Percentiles rank a stretch among this genome's conserved stretches.
Evolutionary conservation across 2,113 vertebrate genomes (phyloP).

Genomic region (Rallus limicola): DNA sequence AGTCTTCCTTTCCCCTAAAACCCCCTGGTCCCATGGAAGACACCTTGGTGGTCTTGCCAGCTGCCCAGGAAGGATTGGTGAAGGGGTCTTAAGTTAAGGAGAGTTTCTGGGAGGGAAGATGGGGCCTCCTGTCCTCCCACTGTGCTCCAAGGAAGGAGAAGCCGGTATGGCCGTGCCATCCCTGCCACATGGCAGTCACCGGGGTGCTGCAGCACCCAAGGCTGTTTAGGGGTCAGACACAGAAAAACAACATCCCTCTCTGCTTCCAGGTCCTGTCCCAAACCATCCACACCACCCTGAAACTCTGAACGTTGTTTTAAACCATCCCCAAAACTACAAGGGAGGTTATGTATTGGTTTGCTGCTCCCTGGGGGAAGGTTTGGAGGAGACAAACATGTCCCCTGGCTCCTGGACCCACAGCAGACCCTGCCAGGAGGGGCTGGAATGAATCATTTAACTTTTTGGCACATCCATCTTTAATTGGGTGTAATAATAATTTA

Average conservation of each 20-base stretch:
- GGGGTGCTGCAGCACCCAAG: not conserved
- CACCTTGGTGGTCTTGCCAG: not conserved
- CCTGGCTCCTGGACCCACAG: fast-evolving
- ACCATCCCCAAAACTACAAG: not conserved
- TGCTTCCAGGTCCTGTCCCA: not conserved
- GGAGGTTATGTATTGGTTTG: not conserved
- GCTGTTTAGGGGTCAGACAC: not conserved
- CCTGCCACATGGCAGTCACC: not conserved
- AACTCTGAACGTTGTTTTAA: not conserved
- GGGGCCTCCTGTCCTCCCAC: not conserved
- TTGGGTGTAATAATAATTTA: conserved; percentile 36
- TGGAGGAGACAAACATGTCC: not conserved
- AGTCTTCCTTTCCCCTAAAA: not conserved
- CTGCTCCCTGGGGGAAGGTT: not conserved
- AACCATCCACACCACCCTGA: not conserved
- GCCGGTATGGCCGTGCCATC: too few species aligned
- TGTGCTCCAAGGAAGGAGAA: not conserved
- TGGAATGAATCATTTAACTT: not conserved
- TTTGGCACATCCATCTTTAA: not conserved
- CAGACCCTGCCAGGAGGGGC: not conserved
- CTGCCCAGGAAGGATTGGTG: not conserved
- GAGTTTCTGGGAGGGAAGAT: not conserved
- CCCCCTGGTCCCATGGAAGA: not conserved
- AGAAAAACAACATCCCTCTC: not conserved
- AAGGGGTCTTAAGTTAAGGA: not conserved